Evolutionary conservation across 1,140 invertebrate species (phyloP), one percentile per base, ranked within the genome.

Genomic region (Watersipora subatra): DNA sequence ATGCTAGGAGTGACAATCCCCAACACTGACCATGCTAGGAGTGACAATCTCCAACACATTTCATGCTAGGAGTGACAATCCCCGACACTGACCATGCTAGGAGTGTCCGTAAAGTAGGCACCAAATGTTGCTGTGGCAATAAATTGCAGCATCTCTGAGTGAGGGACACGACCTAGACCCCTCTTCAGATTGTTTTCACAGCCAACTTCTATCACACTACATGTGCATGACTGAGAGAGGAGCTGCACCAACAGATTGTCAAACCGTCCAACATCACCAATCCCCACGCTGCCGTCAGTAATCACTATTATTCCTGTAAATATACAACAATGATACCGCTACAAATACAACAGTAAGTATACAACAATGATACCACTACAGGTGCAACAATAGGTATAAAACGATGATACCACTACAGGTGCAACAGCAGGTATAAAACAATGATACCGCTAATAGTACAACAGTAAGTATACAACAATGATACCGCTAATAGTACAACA

Each of bases 201-300:
- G n/a, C n/a, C n/a, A 15, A 91, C 81, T 73, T 89, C 87, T 61
- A 92, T 78, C 77, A 92, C 91, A 58, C 87, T 90, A 72, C 89
- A 89, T 1, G 87, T 83, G 61, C 90, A 86, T 25, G 88, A 88
- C 71, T 85, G 86, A 70, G 86, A 87, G 66, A 89, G 83, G 46
- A 92, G 78, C 75, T 90, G 88, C 63, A 85, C 84, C 63, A 92
- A 78, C 17, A 91, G 76, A 15, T 85, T 84, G 71, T 92, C 89
- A 69, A 91, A 83, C 46, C 87, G 83, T 69, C 85, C 84, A 26
- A 86, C 84, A 76, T 90, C 88, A 3, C 89, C 87, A 20, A 89
- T 83, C 64, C 86, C 86, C n/a, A 91, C 84, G 62, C 90, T 85
- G 1, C 89, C 89, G 80, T 92, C 89, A 19, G 89, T 88, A 63